Evolutionary conservation across 2,888 invertebrate genomes (phyloP).

Genomic region (Thymelicus lineola): DNA sequence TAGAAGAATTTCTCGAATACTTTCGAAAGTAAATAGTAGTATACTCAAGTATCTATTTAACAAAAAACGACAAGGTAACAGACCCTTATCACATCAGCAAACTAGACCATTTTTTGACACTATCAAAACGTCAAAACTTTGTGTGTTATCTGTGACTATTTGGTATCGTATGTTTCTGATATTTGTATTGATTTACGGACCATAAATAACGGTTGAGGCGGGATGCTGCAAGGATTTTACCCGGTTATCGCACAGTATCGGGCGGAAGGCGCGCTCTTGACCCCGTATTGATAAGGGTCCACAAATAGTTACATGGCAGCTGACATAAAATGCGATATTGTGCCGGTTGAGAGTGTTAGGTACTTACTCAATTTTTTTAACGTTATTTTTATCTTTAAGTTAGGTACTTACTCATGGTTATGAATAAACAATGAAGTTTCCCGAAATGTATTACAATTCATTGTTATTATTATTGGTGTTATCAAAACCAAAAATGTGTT

Average conservation of each 20-base stretch:
- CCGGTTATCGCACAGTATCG: slow-evolving; percentile 63
- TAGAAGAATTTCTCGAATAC: no score
- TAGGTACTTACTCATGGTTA: no score
- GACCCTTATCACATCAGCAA: slow-evolving; percentile 59
- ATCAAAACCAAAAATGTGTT: no score
- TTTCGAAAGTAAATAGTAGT: no score
- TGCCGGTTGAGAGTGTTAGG: not conserved
- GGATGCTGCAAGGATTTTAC: slow-evolving; percentile 72
- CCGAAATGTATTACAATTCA: no score
- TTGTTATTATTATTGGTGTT: no score
- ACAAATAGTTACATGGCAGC: slow-evolving; percentile 27
- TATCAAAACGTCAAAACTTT: slow-evolving; percentile 23
- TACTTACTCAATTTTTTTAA: no score
- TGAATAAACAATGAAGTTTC: no score
- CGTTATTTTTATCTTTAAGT: no score
- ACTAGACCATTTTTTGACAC: slow-evolving; percentile 44
- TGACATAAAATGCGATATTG: slow-evolving; percentile 7
- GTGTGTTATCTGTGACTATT: slow-evolving; percentile 24
- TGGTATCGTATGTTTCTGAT: slow-evolving; percentile 15
- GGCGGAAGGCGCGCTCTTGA: slow-evolving; percentile 82
- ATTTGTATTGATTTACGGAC: slow-evolving; percentile 48
- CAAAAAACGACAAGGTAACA: no score
- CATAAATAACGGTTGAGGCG: slow-evolving; percentile 58
- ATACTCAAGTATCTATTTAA: no score
- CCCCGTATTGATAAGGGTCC: slow-evolving; percentile 66